Conservation (phyloP, 1,140 invertebrate species). For the Drosophila kepulauana region DNA sequence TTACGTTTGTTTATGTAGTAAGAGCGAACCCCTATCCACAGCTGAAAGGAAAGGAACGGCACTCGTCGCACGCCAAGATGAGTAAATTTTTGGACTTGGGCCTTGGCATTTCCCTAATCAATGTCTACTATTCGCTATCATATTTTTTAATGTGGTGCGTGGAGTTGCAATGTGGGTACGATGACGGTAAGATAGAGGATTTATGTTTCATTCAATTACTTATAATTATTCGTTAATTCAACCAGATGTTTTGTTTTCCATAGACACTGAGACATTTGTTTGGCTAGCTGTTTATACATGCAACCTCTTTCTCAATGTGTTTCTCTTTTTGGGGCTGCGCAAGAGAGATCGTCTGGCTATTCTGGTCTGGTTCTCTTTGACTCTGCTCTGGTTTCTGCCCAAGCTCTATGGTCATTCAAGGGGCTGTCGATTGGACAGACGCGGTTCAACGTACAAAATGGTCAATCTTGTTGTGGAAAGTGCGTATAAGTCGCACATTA, state of each 20-base stretch:
- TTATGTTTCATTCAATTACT: conserved; percentile 5
- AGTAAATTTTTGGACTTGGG: conserved; percentile 48
- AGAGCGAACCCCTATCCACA: conserved; percentile 23
- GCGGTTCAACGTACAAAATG: conserved; percentile 32
- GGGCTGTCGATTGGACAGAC: conserved; percentile 28
- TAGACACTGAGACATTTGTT: conserved; percentile 40
- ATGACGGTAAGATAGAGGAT: conserved; percentile 24
- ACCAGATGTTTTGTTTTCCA: conserved; percentile 26
- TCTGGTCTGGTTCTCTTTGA: conserved; percentile 44
- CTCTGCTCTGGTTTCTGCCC: conserved; percentile 36
- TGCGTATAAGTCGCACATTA: not conserved
- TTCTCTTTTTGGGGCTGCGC: conserved; percentile 45
- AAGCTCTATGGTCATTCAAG: conserved; percentile 25
- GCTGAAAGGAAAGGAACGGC: not conserved
- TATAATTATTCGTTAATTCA: not conserved
- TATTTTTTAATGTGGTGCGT: conserved; percentile 52
- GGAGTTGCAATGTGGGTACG: conserved; percentile 23
- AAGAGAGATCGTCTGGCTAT: conserved; percentile 47
- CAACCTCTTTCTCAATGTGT: conserved; percentile 41
- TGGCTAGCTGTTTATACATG: conserved; percentile 37
- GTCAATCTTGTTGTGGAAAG: conserved; percentile 40
- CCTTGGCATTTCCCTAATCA: conserved; percentile 48
- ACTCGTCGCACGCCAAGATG: conserved; percentile 29
- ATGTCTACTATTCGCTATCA: conserved; percentile 44
- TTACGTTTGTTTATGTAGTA: conserved; percentile 25